Percentiles rank a stretch among this genome's conserved stretches.
phyloP scores from a whole-genome alignment of 2,797 vertebrate genomes.

The Urosaurus nigricauda region DNA sequence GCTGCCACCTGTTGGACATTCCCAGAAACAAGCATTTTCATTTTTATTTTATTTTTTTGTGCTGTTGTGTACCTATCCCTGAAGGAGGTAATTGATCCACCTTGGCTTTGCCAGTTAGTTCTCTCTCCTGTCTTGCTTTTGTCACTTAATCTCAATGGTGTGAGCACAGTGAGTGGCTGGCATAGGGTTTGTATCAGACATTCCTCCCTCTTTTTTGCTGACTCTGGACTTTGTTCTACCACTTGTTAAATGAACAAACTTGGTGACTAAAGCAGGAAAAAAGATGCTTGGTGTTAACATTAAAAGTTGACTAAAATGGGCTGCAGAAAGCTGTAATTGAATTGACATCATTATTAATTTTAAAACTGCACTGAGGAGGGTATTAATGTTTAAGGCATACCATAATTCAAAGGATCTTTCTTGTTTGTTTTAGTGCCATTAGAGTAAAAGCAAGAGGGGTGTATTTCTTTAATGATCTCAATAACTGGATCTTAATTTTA shows the following conservation, averaged over 20 bases:
- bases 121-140: background rate
- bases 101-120: background rate
- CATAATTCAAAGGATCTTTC: background rate
- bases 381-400: background rate
- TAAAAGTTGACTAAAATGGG: background rate
- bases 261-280: background rate
- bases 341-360: background rate
- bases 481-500: background rate
- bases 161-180: no score
- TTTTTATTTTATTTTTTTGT: background rate
- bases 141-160: background rate
- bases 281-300: background rate
- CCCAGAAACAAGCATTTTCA: background rate
- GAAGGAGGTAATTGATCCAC: background rate
- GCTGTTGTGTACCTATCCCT: background rate
- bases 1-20: constrained; percentile 69
- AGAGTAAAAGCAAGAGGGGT: no score
- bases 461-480: no score
- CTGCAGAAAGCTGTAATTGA: background rate
- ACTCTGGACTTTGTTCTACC: background rate
- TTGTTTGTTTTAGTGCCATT: background rate
- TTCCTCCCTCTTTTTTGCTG: background rate
- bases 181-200: background rate
- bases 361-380: background rate
- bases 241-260: background rate